These are phyloP conservation scores for Crematogaster levior DNA, from an alignment of 2,888 invertebrate species.

Conservation along the genomic window DNA sequence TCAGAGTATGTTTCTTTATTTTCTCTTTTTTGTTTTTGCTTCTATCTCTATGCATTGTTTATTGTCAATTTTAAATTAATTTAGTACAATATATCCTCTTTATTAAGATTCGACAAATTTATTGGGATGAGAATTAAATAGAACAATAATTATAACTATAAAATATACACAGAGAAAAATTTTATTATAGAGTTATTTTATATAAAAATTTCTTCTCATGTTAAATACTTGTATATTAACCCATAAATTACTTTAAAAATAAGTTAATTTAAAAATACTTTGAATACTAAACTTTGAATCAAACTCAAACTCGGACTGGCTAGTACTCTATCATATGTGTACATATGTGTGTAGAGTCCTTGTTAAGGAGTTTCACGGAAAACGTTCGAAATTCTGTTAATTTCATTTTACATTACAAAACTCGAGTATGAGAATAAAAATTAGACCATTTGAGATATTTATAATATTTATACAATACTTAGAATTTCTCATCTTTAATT, in stretches of 20 bases:
- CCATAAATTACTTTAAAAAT: constrained; percentile 65
- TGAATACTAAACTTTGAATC: constrained; percentile 72
- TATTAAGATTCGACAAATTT: constrained; percentile 68
- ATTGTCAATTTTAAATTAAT: constrained; percentile 76
- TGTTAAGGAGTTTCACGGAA: constrained; percentile 68
- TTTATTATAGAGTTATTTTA: constrained; percentile 64
- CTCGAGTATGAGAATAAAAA: constrained; percentile 27
- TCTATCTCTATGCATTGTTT: constrained; percentile 62
- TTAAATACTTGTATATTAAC: constrained; percentile 58
- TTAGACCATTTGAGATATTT: constrained; percentile 9
- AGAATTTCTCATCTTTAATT: constrained; percentile 26
- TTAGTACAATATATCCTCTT: constrained; percentile 64
- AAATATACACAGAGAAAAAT: too few relatives aligned
- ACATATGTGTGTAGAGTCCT: constrained; percentile 58
- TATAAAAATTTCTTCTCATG: constrained; percentile 45
- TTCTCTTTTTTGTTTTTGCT: constrained; percentile 42
- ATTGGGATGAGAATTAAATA: constrained; percentile 45
- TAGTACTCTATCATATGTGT: constrained; percentile 72
- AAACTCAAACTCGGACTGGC: constrained; percentile 81
- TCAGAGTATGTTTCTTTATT: constrained; percentile 72
- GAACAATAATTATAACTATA: constrained; percentile 61
- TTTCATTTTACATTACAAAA: constrained; percentile 35
- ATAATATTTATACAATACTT: constrained; percentile 31
- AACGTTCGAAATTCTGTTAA: constrained; percentile 63
- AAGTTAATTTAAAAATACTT: too few relatives aligned